Conservation (phyloP, 2,888 invertebrate species). For the Nebria salina region DNA sequence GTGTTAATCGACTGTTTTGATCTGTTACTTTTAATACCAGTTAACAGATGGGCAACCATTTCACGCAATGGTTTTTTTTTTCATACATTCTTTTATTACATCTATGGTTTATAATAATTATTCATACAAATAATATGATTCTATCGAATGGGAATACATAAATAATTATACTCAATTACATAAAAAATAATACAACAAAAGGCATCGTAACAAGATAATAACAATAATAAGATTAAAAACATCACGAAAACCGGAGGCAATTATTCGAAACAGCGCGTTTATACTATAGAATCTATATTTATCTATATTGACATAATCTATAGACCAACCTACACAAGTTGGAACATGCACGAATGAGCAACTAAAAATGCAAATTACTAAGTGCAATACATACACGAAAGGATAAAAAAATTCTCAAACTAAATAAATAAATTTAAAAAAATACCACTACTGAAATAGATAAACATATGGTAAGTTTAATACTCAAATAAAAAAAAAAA, state of each 20-base stretch:
- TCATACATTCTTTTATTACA: neutral
- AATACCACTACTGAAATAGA: slow-evolving; percentile 7
- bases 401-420: neutral
- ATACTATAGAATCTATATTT: neutral
- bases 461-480: slow-evolving; percentile 7
- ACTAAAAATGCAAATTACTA: slow-evolving; percentile 19
- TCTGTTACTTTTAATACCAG: neutral
- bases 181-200: neutral
- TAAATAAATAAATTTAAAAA: neutral
- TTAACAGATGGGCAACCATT: neutral
- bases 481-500: neutral
- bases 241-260: neutral
- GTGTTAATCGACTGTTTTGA: neutral
- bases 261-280: neutral
- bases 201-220: neutral
- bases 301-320: neutral
- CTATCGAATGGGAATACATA: neutral
- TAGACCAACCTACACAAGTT: neutral
- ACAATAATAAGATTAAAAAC: neutral
- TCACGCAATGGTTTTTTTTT: neutral
- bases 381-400: slow-evolving; percentile 7
- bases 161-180: neutral
- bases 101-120: neutral
- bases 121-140: neutral
- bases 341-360: neutral